These are phyloP conservation scores for Leptestheria dahalacensis DNA, from an alignment of 1,140 invertebrate species.

Conservation along the genomic window DNA sequence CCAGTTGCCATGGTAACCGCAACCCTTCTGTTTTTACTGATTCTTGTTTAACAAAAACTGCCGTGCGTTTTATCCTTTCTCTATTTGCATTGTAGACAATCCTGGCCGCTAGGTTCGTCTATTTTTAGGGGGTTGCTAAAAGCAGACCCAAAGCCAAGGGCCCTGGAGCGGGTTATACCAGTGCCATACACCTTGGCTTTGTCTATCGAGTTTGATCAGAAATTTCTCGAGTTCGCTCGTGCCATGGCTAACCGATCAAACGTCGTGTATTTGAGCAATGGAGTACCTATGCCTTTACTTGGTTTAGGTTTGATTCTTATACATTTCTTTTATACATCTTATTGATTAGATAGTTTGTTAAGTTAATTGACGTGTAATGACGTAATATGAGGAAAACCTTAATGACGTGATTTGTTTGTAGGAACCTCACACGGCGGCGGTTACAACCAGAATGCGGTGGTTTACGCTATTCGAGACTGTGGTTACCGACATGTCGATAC, in stretches of 20 bases:
- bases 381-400: neutral
- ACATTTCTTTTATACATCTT: neutral
- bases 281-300: neutral
- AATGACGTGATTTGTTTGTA: conserved; percentile 14
- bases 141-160: too few relatives aligned
- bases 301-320: neutral
- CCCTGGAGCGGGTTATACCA: neutral
- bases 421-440: conserved; percentile 32
- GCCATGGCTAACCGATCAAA: neutral
- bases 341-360: neutral
- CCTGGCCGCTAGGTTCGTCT: too few relatives aligned
- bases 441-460: conserved; percentile 29
- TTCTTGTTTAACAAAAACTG: too few relatives aligned
- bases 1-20: too few relatives aligned
- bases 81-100: too few relatives aligned
- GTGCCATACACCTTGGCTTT: neutral
- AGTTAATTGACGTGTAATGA: neutral
- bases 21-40: too few relatives aligned
- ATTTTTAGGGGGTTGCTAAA: too few relatives aligned
- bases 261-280: neutral
- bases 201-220: neutral
- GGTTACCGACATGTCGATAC: conserved; percentile 30
- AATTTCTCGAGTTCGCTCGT: neutral
- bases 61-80: too few relatives aligned
- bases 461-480: conserved; percentile 28